Evolutionary conservation across 2,797 vertebrate genomes (phyloP).

Genomic region (Telmatherina bonti): DNA sequence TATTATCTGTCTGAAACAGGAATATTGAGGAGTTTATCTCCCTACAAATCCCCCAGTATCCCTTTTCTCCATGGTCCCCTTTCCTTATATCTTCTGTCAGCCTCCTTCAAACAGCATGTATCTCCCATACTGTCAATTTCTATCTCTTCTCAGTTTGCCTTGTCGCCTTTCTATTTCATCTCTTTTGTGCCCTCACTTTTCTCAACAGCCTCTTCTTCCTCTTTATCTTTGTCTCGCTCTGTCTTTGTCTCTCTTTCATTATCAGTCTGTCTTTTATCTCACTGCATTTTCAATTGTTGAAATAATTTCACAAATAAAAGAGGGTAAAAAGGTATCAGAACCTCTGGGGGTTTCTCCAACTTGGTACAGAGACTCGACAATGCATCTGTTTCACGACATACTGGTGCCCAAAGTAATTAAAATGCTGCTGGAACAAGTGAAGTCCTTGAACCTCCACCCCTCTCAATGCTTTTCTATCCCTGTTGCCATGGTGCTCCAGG

Average conservation of each 20-base stretch:
- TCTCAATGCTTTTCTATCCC: constrained; percentile 58
- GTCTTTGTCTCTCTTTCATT: constrained; percentile 31
- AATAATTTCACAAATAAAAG: constrained; percentile 47
- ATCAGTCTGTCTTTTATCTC: constrained; percentile 40
- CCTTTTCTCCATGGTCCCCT: constrained; percentile 50
- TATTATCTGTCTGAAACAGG: constrained; percentile 46
- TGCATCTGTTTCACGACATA: constrained; percentile 70
- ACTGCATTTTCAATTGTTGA: constrained; percentile 42
- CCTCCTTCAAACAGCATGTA: constrained; percentile 60
- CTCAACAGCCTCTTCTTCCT: constrained; percentile 17
- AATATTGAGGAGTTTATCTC: constrained; percentile 53
- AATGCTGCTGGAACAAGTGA: constrained; percentile 79
- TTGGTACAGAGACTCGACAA: constrained; percentile 48
- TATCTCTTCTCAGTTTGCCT: constrained; percentile 63
- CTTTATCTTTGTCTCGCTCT: neutral
- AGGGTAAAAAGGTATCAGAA: constrained; percentile 2
- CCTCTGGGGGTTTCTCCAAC: constrained; percentile 37
- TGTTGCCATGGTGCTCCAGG: constrained; percentile 83
- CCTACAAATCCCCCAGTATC: constrained; percentile 61
- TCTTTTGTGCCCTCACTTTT: constrained; percentile 36
- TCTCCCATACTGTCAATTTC: constrained; percentile 58
- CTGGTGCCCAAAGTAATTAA: constrained; percentile 74
- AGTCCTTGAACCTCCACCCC: constrained; percentile 80
- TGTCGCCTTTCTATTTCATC: constrained; percentile 48
- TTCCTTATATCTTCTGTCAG: constrained; percentile 59